Conservation (phyloP, 2,797 vertebrate species). For the Mormyrus proboscirostris region DNA sequence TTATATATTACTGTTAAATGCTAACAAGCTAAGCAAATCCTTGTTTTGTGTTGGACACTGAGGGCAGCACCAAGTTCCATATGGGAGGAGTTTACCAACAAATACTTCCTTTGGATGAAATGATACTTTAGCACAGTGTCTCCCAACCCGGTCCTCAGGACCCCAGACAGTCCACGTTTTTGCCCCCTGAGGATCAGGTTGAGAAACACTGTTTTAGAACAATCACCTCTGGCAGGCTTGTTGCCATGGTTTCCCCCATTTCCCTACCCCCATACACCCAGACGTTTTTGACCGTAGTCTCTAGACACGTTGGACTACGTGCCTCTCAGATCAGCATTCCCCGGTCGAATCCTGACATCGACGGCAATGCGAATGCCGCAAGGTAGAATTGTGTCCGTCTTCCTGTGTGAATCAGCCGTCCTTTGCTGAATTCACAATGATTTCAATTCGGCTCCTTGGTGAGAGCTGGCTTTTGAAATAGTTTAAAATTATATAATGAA, state of each 20-base stretch:
- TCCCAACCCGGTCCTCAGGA: not conserved
- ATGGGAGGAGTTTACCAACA: not conserved
- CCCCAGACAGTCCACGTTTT: not conserved
- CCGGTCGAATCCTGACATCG: not conserved
- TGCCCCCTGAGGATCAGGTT: not conserved
- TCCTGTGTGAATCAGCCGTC: not conserved
- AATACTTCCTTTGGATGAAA: not conserved
- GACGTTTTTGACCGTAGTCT: not conserved
- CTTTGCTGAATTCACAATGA: not conserved
- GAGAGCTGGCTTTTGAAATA: not conserved
- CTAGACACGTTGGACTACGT: not conserved
- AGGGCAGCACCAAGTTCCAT: not conserved
- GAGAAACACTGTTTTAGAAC: not conserved
- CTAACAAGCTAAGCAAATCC: not conserved
- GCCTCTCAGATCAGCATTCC: not conserved
- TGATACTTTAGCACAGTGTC: not conserved
- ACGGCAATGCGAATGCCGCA: too few relatives aligned
- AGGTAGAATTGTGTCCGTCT: not conserved
- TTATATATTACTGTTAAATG: not conserved
- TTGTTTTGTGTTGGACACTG: not conserved
- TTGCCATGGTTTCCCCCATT: slow-evolving; percentile 24
- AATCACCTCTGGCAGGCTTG: slow-evolving; percentile 15
- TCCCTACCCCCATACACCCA: not conserved
- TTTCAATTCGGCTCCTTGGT: not conserved
- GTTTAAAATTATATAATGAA: not conserved